Conservation (phyloP, 2,113 vertebrate species). For the Strix aluco region DNA sequence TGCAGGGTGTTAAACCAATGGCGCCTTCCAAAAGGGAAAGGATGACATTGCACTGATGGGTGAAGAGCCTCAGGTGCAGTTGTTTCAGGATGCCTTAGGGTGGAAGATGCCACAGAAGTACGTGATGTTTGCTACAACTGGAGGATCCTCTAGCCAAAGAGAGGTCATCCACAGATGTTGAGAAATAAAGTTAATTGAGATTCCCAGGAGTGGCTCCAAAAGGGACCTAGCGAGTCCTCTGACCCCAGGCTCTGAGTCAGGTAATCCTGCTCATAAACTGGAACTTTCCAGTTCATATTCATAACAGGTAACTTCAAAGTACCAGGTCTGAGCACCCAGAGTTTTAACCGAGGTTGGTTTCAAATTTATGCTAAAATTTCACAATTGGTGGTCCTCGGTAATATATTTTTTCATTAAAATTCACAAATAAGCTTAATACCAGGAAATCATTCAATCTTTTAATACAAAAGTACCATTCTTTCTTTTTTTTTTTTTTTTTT, state of each 20-base stretch:
- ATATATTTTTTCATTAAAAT: not conserved
- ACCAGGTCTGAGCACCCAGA: not conserved
- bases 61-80: not conserved
- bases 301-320: not conserved
- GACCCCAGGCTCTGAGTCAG: not conserved
- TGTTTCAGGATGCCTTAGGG: not conserved
- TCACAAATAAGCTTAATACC: not conserved
- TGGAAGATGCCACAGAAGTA: not conserved
- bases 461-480: not conserved
- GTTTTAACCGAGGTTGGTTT: not conserved
- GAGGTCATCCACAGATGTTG: not conserved
- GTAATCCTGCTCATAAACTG: not conserved
- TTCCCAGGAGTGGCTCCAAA: not conserved
- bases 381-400: rapidly evolving
- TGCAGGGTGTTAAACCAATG: not conserved
- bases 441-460: not conserved
- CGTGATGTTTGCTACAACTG: not conserved
- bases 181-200: not conserved
- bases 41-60: not conserved
- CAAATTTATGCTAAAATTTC: not conserved
- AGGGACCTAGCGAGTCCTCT: not conserved
- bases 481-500: not conserved
- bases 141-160: not conserved
- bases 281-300: not conserved
- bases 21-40: not conserved